phyloP scores from a whole-genome alignment of 2,888 invertebrate species.

The Eupithecia subumbrata region DNA sequence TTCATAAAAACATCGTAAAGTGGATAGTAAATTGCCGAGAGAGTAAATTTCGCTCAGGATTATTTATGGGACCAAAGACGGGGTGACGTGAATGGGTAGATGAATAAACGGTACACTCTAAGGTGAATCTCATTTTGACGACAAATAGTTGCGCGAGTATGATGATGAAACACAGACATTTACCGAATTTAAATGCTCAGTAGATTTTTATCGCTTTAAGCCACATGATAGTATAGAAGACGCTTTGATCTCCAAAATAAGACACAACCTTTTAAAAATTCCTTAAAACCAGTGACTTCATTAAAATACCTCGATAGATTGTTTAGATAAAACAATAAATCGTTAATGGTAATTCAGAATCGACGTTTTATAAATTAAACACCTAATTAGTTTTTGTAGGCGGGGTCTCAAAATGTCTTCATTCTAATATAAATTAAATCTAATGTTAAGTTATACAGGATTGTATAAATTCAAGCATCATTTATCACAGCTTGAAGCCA shows the following conservation, averaged over 20 bases:
- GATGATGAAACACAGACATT: neutral
- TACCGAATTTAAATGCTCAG: neutral
- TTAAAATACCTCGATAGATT: constrained; percentile 38
- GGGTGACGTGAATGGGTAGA: constrained; percentile 19
- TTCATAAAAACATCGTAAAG: constrained; percentile 76
- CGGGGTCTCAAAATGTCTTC: constrained; percentile 71
- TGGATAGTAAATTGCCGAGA: constrained; percentile 59
- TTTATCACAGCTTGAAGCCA: constrained; percentile 78
- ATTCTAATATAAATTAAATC: constrained; percentile 74
- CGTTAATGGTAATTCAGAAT: constrained; percentile 54
- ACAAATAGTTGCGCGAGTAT: neutral
- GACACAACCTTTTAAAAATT: constrained; percentile 10
- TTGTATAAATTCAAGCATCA: constrained; percentile 62
- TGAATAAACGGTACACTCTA: constrained; percentile 12
- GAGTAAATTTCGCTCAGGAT: constrained; percentile 51
- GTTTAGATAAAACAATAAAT: constrained; percentile 59
- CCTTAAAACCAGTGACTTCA: constrained; percentile 22
- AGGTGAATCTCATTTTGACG: neutral
- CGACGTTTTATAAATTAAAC: constrained; percentile 60
- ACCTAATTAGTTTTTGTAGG: constrained; percentile 69
- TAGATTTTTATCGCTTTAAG: neutral
- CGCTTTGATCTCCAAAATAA: constrained; percentile 14
- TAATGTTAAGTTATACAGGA: constrained; percentile 71
- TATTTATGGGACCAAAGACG: constrained; percentile 48
- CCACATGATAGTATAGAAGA: neutral